Conservation (phyloP, 1,140 invertebrate species). For the Trichonephila inaurata region DNA sequence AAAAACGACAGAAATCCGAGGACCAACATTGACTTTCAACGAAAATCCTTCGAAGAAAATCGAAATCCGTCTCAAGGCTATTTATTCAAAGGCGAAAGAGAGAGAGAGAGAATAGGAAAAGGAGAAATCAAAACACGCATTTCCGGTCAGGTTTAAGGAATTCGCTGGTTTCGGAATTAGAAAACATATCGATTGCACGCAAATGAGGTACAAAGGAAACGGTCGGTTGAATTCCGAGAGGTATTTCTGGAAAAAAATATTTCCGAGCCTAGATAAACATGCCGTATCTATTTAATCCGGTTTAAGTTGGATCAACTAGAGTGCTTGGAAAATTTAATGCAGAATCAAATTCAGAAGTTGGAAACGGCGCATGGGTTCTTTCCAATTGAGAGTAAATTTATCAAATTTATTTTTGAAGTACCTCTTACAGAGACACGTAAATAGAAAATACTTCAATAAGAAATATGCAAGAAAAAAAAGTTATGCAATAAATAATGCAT, state of each 20-base stretch:
- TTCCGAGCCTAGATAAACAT: background rate
- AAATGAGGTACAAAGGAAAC: background rate
- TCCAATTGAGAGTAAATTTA: too few relatives aligned
- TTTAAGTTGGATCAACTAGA: too few relatives aligned
- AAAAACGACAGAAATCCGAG: conserved; percentile 3
- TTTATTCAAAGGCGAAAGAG: conserved; percentile 38
- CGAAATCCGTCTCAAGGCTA: conserved; percentile 43
- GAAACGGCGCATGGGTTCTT: too few relatives aligned
- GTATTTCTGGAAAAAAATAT: too few relatives aligned
- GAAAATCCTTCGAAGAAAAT: conserved; percentile 21
- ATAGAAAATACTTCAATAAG: too few relatives aligned
- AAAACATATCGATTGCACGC: background rate
- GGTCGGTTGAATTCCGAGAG: too few relatives aligned
- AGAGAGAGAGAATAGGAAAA: background rate
- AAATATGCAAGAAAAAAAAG: too few relatives aligned
- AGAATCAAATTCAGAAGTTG: too few relatives aligned
- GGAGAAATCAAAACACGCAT: conserved; percentile 28
- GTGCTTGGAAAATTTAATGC: too few relatives aligned
- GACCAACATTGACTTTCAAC: background rate
- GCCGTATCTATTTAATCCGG: background rate
- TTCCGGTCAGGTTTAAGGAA: background rate
- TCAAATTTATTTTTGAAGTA: too few relatives aligned
- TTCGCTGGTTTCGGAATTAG: background rate
- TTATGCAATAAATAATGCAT: too few relatives aligned
- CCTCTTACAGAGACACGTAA: too few relatives aligned